A percentile compares a stretch with the other conserved stretches of the same genome.
These are phyloP conservation scores for Galeruca laticollis DNA, from an alignment of 2,888 invertebrate genomes.

Conservation along the genomic window DNA sequence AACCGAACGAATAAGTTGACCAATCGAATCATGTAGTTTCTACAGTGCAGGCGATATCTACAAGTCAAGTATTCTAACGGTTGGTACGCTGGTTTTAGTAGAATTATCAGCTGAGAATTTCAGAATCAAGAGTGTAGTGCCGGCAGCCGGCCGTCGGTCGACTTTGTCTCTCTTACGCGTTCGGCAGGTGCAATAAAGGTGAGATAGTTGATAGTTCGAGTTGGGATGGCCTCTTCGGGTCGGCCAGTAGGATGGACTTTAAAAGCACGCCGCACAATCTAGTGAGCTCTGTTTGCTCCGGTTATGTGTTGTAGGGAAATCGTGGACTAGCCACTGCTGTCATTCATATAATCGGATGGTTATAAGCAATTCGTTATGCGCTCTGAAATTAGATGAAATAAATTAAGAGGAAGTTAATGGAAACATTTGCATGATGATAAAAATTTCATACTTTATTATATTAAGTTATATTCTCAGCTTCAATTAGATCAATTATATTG, in stretches of 20 bases:
- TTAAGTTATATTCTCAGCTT: too few relatives aligned
- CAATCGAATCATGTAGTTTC: constrained; percentile 44
- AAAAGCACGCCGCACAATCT: constrained; percentile 44
- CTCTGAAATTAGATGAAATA: not conserved
- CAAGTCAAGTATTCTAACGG: too few relatives aligned
- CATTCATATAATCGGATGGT: constrained; percentile 1
- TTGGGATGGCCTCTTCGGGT: constrained; percentile 53
- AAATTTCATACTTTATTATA: not conserved
- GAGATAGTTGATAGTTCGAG: constrained; percentile 49
- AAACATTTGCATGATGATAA: not conserved
- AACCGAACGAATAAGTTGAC: constrained; percentile 14
- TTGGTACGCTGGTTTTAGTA: not conserved
- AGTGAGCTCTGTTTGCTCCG: constrained; percentile 51
- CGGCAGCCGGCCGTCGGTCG: constrained; percentile 28
- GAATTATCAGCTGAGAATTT: constrained; percentile 30
- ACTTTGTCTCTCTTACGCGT: constrained; percentile 26
- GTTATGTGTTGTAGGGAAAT: constrained; percentile 29
- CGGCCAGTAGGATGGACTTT: constrained; percentile 36
- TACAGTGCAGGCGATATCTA: not conserved
- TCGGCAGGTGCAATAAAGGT: constrained; percentile 46
- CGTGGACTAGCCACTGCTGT: constrained; percentile 5
- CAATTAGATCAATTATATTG: too few relatives aligned
- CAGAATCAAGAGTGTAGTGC: constrained; percentile 17
- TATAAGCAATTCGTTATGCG: constrained; percentile 1
- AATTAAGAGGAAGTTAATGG: not conserved